Conservation (phyloP, 92 coral and sea anemone genomes). For the Pocillopora meandrina region DNA sequence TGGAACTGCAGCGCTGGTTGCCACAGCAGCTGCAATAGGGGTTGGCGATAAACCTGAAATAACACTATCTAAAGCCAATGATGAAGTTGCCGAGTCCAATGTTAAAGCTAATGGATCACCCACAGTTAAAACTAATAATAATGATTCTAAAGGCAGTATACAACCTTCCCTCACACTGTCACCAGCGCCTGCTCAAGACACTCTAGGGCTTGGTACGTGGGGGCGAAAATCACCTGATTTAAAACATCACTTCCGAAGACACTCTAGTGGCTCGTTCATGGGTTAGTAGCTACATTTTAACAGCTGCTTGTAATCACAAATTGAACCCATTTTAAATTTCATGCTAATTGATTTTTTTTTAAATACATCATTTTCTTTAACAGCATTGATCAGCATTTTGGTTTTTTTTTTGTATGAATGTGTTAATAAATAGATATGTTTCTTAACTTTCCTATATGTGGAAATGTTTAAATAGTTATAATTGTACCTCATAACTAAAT, state of each 20-base stretch:
- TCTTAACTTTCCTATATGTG: too few species aligned
- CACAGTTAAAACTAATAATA: constrained; percentile 56
- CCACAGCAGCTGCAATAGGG: constrained; percentile 94
- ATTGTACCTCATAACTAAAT: too few species aligned
- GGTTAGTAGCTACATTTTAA: constrained; percentile 70
- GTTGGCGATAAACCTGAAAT: constrained; percentile 87
- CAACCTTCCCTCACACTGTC: constrained; percentile 73
- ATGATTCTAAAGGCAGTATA: constrained; percentile 51
- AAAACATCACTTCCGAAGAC: constrained; percentile 93
- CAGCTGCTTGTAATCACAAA: not conserved
- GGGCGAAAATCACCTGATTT: constrained; percentile 81
- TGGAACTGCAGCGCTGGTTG: constrained; percentile 98
- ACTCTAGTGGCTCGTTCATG: constrained; percentile 92
- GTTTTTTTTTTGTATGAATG: not conserved
- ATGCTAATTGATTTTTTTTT: not conserved
- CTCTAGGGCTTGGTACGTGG: constrained; percentile 75
- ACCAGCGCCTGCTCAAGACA: constrained; percentile 72
- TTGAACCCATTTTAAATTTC: not conserved
- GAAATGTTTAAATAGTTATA: too few species aligned
- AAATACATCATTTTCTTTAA: not conserved
- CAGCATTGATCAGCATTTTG: constrained; percentile 5
- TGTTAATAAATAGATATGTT: not conserved
- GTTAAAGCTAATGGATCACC: constrained; percentile 64
- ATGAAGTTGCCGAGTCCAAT: constrained; percentile 64
- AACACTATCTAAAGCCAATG: constrained; percentile 85